A percentile compares a stretch with the other conserved stretches of the same genome.
These are phyloP conservation scores for Drosophila equinoxialis DNA, from an alignment of 1,140 invertebrate species.

Conservation along the genomic window DNA sequence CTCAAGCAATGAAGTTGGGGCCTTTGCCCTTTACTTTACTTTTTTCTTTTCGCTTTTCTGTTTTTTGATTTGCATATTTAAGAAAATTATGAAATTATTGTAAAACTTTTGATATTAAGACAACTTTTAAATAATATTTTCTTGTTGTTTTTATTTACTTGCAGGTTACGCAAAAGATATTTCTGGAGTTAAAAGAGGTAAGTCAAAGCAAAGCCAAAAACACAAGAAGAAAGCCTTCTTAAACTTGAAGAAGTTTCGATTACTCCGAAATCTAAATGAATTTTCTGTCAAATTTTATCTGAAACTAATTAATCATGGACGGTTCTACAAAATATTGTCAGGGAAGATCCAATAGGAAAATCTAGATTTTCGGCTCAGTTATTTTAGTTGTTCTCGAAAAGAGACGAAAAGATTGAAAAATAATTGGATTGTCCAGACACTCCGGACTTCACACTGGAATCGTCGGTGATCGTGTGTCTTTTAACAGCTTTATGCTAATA, in stretches of 20 bases:
- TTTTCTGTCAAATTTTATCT: no score
- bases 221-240: not conserved
- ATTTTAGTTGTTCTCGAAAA: no score
- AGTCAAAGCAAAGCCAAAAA: slow-evolving; percentile 25
- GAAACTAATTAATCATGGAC: no score
- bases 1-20: slow-evolving; percentile 18
- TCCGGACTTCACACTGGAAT: no score
- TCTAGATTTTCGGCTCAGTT: no score
- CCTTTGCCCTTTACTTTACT: slow-evolving; percentile 16
- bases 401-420: no score
- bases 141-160: slow-evolving; percentile 45
- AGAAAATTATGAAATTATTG: slow-evolving; percentile 40
- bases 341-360: no score
- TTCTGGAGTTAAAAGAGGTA: slow-evolving; percentile 82
- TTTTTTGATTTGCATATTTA: slow-evolving; percentile 43
- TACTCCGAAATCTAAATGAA: no score
- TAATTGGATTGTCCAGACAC: no score
- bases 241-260: not conserved
- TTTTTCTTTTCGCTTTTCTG: slow-evolving; percentile 14
- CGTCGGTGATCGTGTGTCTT: no score
- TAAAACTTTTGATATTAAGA: slow-evolving; percentile 47
- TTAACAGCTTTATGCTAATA: no score
- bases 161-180: slow-evolving; percentile 83
- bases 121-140: slow-evolving; percentile 19
- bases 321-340: no score